These are phyloP conservation scores for Oxystoma pomonae DNA, from an alignment of 2,888 invertebrate genomes.

Conservation along the genomic window DNA sequence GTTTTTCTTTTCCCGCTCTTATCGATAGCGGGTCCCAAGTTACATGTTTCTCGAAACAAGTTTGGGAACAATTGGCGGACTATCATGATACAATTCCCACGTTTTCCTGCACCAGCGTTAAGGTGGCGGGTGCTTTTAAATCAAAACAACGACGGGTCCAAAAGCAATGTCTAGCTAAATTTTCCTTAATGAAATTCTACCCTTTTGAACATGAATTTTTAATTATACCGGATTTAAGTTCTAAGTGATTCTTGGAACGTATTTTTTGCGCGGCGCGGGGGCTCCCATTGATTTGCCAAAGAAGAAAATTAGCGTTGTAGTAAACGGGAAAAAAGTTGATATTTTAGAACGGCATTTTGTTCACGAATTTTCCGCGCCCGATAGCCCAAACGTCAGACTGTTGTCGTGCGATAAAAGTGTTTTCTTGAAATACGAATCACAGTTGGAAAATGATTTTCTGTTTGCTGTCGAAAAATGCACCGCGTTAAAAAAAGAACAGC, in stretches of 20 bases:
- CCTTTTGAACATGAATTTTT: slow-evolving; percentile 5
- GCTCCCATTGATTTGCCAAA: not conserved
- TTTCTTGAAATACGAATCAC: not conserved
- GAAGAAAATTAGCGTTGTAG: not conserved
- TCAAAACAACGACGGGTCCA: too few relatives aligned
- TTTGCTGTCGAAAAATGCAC: not conserved
- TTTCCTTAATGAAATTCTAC: not conserved
- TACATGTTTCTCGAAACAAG: too few relatives aligned
- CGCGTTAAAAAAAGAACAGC: not conserved
- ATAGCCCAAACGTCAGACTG: not conserved
- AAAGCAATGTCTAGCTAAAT: not conserved
- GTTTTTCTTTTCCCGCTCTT: too few relatives aligned
- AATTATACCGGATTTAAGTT: not conserved
- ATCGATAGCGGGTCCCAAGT: too few relatives aligned
- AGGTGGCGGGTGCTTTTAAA: too few relatives aligned
- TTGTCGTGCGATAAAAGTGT: not conserved
- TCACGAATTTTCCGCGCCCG: not conserved
- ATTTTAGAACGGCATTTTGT: not conserved
- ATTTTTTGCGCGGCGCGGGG: not conserved
- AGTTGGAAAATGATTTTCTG: not conserved
- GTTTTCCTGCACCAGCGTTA: too few relatives aligned
- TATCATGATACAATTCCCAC: too few relatives aligned
- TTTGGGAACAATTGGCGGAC: too few relatives aligned
- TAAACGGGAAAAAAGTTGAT: not conserved
- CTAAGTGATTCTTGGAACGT: not conserved